Conservation (phyloP, 2,797 vertebrate genomes). For the Falco peregrinus region DNA sequence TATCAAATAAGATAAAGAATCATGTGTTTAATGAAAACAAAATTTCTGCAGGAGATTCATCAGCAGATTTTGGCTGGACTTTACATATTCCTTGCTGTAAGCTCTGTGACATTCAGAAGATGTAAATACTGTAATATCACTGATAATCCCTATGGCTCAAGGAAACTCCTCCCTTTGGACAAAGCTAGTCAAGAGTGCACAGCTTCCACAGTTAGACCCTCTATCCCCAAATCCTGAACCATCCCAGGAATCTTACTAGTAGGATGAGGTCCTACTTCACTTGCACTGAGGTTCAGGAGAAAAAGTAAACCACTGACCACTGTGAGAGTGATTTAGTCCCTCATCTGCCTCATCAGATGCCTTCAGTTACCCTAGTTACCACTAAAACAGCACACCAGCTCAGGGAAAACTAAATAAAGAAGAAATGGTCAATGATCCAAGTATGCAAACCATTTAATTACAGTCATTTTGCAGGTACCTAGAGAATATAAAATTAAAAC, state of each 20-base stretch:
- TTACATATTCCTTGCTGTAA: background rate
- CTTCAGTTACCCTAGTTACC: background rate
- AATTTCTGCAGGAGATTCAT: background rate
- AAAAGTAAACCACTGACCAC: background rate
- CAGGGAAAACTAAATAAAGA: background rate
- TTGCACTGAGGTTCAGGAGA: background rate
- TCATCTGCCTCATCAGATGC: background rate
- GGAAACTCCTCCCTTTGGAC: background rate
- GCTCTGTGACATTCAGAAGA: background rate
- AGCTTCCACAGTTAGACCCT: background rate
- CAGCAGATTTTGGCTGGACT: background rate
- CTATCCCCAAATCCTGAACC: background rate
- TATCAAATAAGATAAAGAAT: background rate
- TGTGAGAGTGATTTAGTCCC: background rate
- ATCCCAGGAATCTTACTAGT: background rate
- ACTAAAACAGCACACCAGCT: background rate
- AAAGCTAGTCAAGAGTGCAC: background rate
- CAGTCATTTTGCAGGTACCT: background rate
- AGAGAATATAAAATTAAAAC: background rate
- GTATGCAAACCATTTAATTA: background rate
- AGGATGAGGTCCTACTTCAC: background rate
- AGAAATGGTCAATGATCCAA: background rate
- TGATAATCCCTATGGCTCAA: background rate
- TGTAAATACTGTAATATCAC: background rate
- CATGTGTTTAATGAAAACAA: background rate